phyloP scores from a whole-genome alignment of 2,113 vertebrate genomes.

The Apistogramma diplotaenia region DNA sequence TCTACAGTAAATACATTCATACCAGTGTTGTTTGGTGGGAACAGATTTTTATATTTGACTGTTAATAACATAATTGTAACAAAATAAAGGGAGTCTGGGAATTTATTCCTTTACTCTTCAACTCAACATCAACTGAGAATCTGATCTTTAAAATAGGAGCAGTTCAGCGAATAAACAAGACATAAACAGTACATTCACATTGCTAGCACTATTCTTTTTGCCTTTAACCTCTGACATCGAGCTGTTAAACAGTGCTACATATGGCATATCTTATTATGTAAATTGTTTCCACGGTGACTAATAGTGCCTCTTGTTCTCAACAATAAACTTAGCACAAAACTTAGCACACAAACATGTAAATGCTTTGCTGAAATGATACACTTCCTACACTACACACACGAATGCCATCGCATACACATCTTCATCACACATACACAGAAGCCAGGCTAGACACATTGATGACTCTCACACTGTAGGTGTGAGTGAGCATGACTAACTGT shows the following conservation, averaged over 20 bases:
- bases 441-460: background rate
- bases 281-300: conserved; percentile 8
- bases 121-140: background rate
- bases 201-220: background rate
- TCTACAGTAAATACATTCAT: background rate
- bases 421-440: conserved; percentile 10
- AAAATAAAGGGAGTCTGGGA: background rate
- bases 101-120: background rate
- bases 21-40: background rate
- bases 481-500: background rate
- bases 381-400: background rate
- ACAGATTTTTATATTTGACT: background rate
- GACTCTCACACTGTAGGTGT: conserved; percentile 11
- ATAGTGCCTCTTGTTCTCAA: background rate
- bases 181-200: background rate
- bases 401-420: background rate
- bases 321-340: background rate
- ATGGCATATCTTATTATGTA: conserved; percentile 13
- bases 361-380: background rate
- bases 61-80: background rate
- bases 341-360: background rate
- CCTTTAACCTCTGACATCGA: background rate
- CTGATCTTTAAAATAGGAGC: background rate
- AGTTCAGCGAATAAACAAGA: background rate
- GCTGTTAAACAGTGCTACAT: conserved; percentile 9